Evolutionary conservation across 2,888 invertebrate species (phyloP).

Genomic region (Pachymerium ferrugineum): DNA sequence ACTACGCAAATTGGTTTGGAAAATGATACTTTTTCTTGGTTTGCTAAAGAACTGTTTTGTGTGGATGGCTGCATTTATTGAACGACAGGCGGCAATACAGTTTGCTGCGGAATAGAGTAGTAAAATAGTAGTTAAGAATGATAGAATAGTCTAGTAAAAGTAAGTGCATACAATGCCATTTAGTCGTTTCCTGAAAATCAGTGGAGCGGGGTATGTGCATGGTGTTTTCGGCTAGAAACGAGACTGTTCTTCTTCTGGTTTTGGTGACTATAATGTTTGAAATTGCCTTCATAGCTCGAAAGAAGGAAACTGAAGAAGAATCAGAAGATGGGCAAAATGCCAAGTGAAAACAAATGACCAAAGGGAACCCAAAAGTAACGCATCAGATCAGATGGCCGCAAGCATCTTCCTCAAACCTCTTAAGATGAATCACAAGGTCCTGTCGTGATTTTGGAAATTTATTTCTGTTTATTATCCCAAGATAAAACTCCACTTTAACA

Average conservation of each 20-base stretch:
- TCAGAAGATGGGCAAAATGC: not conserved
- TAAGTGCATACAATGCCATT: not conserved
- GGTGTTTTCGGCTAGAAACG: not conserved
- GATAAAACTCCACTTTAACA: not conserved
- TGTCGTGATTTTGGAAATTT: not conserved
- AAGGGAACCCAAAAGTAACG: slow-evolving; percentile 14
- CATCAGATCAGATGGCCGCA: slow-evolving; percentile 18
- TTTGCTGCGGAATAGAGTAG: no score
- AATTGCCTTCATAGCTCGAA: slow-evolving; percentile 18
- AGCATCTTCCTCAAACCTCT: slow-evolving; percentile 15
- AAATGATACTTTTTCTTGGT: no score
- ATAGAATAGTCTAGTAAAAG: not conserved
- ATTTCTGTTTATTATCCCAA: not conserved
- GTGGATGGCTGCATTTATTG: no score
- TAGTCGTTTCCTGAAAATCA: not conserved
- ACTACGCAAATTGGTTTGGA: no score
- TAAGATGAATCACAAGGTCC: slow-evolving; percentile 11
- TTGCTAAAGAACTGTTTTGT: no score
- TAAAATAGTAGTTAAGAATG: no score
- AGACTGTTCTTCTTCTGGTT: not conserved
- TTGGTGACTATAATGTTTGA: slow-evolving; percentile 5
- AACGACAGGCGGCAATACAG: no score
- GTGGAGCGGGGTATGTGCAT: not conserved
- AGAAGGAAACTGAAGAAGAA: slow-evolving; percentile 18
- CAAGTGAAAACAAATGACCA: slow-evolving; percentile 21